A percentile compares a stretch with the other conserved stretches of the same genome.
Evolutionary conservation across 2,113 vertebrate species (phyloP).

Genomic region (Rafetus swinhoei): DNA sequence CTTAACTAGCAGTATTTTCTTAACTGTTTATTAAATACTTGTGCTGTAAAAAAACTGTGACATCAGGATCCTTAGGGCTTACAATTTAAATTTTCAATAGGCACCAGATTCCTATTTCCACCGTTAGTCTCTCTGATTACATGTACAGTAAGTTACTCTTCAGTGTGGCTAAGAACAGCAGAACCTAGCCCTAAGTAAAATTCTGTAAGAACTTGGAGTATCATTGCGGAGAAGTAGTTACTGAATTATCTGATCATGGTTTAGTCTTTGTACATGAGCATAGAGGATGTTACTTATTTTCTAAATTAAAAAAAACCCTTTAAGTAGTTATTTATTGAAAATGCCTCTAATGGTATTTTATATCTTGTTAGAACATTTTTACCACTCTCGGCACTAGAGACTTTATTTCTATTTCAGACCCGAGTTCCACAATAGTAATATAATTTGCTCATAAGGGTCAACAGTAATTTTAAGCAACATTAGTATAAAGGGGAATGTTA

Average conservation of each 20-base stretch:
- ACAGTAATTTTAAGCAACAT: not conserved
- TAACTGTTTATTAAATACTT: not conserved
- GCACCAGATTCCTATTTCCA: not conserved
- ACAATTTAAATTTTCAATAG: not conserved
- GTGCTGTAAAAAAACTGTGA: not conserved
- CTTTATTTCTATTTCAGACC: not conserved
- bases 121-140: conserved; percentile 43
- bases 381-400: not conserved
- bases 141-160: conserved; percentile 23
- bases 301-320: not conserved
- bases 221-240: conserved; percentile 26
- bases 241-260: conserved; percentile 33
- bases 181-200: conserved; percentile 52
- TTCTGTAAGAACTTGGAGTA: conserved; percentile 10
- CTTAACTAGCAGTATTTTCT: not conserved
- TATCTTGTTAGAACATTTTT: not conserved
- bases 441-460: not conserved
- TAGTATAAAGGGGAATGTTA: not conserved
- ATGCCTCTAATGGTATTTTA: fast-evolving
- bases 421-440: not conserved
- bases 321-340: not conserved
- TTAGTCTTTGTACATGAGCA: not conserved
- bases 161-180: conserved; percentile 2
- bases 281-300: not conserved
- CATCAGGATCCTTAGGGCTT: not conserved